Evolutionary conservation across 2,888 invertebrate genomes (phyloP).

Genomic region (Harmothoe impar): DNA sequence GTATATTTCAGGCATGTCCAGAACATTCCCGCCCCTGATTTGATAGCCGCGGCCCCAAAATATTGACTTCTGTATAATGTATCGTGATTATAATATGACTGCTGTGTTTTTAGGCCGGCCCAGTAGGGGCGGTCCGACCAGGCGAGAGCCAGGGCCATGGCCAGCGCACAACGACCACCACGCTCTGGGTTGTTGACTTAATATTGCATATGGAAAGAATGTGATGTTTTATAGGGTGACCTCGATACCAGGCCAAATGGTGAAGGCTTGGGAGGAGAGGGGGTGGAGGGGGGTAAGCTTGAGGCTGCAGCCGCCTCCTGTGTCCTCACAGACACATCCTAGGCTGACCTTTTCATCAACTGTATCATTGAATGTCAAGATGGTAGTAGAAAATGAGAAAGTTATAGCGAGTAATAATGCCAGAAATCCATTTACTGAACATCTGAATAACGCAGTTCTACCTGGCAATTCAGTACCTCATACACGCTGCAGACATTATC

Average conservation of each 20-base stretch:
- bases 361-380: neutral
- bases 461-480: no score
- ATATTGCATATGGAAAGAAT: conserved; percentile 63
- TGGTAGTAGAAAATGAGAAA: neutral
- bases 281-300: neutral
- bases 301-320: conserved; percentile 7
- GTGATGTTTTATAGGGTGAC: conserved; percentile 59
- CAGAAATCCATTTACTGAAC: neutral
- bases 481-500: no score
- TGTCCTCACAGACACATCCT: neutral
- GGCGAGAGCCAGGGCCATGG: conserved; percentile 13
- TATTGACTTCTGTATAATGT: conserved; percentile 63
- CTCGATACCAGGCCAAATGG: conserved; percentile 55
- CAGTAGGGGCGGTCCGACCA: conserved; percentile 5
- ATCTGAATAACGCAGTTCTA: neutral
- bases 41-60: conserved; percentile 58
- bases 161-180: neutral
- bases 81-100: conserved; percentile 59
- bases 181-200: conserved; percentile 55
- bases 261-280: neutral
- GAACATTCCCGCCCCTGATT: conserved; percentile 61
- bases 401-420: neutral
- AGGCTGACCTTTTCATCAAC: conserved; percentile 38
- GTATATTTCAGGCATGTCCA: conserved; percentile 63
- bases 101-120: conserved; percentile 55